Conservation (phyloP, 2,888 invertebrate genomes). For the Ochlodes sylvanus region DNA sequence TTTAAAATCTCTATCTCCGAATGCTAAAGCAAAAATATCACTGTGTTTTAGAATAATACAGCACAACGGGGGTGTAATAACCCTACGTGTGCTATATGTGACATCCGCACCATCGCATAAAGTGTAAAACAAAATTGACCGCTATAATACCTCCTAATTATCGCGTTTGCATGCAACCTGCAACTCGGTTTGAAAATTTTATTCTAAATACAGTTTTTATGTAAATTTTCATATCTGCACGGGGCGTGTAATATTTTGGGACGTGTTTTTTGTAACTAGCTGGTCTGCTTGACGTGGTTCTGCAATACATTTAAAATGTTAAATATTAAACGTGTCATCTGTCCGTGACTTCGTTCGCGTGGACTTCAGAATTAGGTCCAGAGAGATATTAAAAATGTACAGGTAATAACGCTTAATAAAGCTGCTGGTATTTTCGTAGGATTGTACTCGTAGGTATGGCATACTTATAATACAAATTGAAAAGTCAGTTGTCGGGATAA, state of each 20-base stretch:
- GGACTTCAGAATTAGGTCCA: no score
- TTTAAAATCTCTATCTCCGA: no score
- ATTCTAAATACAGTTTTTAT: slow-evolving; percentile 33
- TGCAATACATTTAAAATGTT: not conserved
- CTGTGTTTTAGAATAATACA: slow-evolving; percentile 57
- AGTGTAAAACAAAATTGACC: slow-evolving; percentile 47
- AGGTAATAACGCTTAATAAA: no score
- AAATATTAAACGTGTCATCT: not conserved
- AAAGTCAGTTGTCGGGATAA: no score
- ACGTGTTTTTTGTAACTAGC: slow-evolving; percentile 14
- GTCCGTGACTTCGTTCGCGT: no score
- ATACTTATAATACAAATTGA: no score
- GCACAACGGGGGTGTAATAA: slow-evolving; percentile 60
- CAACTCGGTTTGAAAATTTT: slow-evolving; percentile 27
- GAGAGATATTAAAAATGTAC: no score
- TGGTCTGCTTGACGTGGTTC: not conserved
- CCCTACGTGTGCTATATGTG: slow-evolving; percentile 48
- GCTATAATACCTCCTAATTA: slow-evolving; percentile 45
- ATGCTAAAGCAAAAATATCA: not conserved
- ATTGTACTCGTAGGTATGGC: no score
- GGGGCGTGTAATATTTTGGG: slow-evolving; percentile 20
- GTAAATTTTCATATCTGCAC: slow-evolving; percentile 29
- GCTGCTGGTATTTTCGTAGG: no score
- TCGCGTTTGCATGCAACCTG: slow-evolving; percentile 45
- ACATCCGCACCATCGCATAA: slow-evolving; percentile 42